Conservation (phyloP, 2,888 invertebrate species). For the Ormyrus rosae region DNA sequence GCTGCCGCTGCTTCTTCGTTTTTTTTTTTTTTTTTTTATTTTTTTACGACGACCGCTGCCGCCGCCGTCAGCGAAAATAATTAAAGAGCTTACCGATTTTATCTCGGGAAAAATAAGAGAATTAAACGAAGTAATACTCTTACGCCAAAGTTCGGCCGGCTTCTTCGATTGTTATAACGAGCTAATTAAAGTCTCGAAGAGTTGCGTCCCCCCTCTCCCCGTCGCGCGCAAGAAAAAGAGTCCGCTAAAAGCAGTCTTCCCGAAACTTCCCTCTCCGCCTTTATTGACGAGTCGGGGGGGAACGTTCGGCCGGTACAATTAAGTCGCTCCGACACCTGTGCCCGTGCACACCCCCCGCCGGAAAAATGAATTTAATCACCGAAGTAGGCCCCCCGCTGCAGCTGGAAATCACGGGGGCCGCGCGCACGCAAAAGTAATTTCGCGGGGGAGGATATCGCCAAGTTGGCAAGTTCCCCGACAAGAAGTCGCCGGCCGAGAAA, state of each 20-base stretch:
- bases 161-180: neutral
- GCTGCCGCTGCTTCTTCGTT: neutral
- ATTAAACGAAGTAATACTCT: neutral
- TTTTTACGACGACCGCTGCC: neutral
- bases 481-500: neutral
- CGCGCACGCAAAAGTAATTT: constrained; percentile 34
- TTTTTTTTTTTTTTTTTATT: too few species aligned
- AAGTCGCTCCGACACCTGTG: neutral
- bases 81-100: too few species aligned
- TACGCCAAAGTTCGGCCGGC: neutral
- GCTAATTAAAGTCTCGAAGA: constrained; percentile 7
- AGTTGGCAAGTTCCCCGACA: constrained; percentile 29
- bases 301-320: neutral
- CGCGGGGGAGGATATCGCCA: neutral
- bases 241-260: too few species aligned
- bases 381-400: neutral
- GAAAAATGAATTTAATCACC: constrained; percentile 24
- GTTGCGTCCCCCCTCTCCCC: neutral
- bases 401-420: constrained; percentile 2
- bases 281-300: too few species aligned
- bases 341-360: too few species aligned
- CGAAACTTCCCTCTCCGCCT: too few species aligned
- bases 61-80: too few species aligned
- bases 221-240: too few species aligned
- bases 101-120: neutral